phyloP scores from a whole-genome alignment of 2,113 vertebrate genomes.

The Pimephales promelas region DNA sequence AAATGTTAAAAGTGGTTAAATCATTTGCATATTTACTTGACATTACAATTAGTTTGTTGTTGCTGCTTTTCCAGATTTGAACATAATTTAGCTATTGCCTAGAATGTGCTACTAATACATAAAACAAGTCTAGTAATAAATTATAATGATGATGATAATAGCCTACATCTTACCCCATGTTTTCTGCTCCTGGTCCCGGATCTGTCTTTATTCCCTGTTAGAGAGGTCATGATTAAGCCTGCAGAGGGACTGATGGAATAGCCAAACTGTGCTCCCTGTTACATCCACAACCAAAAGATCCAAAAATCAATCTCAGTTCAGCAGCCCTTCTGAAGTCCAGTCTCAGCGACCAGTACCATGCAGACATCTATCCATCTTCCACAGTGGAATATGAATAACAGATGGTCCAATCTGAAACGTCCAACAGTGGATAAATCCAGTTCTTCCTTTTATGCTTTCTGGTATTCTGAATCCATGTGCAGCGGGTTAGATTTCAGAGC shows the following conservation, averaged over 20 bases:
- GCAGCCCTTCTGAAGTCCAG: conserved; percentile 59
- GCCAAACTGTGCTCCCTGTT: conserved; percentile 60
- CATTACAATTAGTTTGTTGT: neutral
- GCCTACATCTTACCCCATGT: conserved; percentile 83
- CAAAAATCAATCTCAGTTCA: conserved; percentile 60
- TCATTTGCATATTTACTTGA: no score
- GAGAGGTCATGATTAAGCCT: conserved; percentile 91
- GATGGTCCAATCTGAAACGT: conserved; percentile 3
- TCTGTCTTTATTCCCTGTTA: conserved; percentile 93
- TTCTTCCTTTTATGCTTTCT: conserved; percentile 32
- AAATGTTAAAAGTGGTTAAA: neutral
- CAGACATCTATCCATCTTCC: conserved; percentile 53
- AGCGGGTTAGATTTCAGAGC: conserved; percentile 36
- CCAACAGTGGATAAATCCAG: conserved; percentile 24
- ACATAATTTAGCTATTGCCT: neutral
- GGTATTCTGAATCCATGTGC: conserved; percentile 29
- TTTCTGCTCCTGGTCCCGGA: conserved; percentile 89
- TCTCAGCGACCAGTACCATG: conserved; percentile 54
- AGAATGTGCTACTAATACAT: neutral
- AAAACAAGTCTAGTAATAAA: neutral
- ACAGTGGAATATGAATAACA: conserved; percentile 5
- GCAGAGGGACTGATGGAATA: conserved; percentile 50
- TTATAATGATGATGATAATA: neutral
- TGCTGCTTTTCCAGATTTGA: neutral
- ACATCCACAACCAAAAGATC: conserved; percentile 63